A percentile compares a stretch with the other conserved stretches of the same genome.
phyloP scores from a whole-genome alignment of 2,797 vertebrate genomes.

The Myripristis murdjan region DNA sequence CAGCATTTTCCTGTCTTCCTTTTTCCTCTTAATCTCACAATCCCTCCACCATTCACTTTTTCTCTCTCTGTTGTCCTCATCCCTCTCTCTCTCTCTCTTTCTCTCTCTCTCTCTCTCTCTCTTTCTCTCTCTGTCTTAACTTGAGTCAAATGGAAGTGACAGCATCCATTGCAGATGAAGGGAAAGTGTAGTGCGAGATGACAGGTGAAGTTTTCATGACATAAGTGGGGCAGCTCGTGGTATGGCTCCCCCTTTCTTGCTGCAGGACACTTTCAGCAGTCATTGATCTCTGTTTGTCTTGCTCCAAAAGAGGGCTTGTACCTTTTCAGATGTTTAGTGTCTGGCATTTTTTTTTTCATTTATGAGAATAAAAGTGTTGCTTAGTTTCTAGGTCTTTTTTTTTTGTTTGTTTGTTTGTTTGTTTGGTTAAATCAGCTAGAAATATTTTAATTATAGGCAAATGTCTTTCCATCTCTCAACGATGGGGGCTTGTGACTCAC shows the following conservation, averaged over 20 bases:
- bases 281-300: not conserved
- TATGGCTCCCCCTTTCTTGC: constrained; percentile 34
- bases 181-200: constrained; percentile 44
- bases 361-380: not conserved
- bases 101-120: constrained; percentile 13
- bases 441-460: not conserved
- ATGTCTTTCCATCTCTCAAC: not conserved
- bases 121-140: constrained; percentile 4
- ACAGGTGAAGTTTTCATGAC: constrained; percentile 61
- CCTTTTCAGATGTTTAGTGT: constrained; percentile 16
- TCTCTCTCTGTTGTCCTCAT: not conserved
- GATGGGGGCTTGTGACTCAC: not conserved
- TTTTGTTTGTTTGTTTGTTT: no score
- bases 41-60: not conserved
- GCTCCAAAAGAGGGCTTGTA: not conserved
- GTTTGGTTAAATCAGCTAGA: not conserved
- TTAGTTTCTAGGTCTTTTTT: not conserved
- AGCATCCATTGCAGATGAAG: constrained; percentile 60
- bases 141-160: constrained; percentile 51
- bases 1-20: constrained; percentile 8
- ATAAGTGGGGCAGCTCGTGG: constrained; percentile 56
- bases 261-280: constrained; percentile 39
- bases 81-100: no score
- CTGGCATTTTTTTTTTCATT: not conserved
- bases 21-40: not conserved